Percentiles rank a stretch among this genome's conserved stretches.
Evolutionary conservation across 2,797 vertebrate species (phyloP).

Genomic region (Pseudopleuronectes americanus): DNA sequence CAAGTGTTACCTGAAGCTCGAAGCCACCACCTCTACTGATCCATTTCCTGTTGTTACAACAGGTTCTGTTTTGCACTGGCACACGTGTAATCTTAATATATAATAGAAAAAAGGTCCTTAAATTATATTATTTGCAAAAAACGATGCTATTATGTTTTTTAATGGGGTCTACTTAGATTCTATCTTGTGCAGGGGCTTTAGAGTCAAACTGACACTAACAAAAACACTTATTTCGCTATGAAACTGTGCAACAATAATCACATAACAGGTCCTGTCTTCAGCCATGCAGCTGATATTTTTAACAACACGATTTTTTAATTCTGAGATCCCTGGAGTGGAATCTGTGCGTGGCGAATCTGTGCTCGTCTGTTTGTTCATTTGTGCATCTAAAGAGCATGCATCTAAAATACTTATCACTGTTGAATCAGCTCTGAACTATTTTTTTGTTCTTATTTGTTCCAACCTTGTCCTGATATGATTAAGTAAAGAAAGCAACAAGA

Average conservation of each 20-base stretch:
- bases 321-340: slow-evolving; percentile 38
- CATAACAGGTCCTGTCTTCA: slow-evolving; percentile 65
- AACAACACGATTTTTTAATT: slow-evolving; percentile 13
- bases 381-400: slow-evolving; percentile 61
- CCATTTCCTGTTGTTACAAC: slow-evolving; percentile 20
- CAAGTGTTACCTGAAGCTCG: slow-evolving; percentile 32
- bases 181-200: slow-evolving; percentile 50
- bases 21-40: slow-evolving; percentile 33
- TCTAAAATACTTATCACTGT: slow-evolving; percentile 48
- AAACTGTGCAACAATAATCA: slow-evolving; percentile 69
- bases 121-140: slow-evolving; percentile 52
- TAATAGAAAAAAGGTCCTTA: slow-evolving; percentile 43
- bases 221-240: slow-evolving; percentile 43
- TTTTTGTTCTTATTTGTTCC: slow-evolving; percentile 43
- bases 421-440: slow-evolving; percentile 27
- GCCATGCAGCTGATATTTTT: slow-evolving; percentile 48
- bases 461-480: slow-evolving; percentile 26
- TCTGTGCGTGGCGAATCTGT: slow-evolving; percentile 56
- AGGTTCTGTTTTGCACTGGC: slow-evolving; percentile 32
- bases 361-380: slow-evolving; percentile 54
- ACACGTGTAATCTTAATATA: slow-evolving; percentile 43
- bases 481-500: slow-evolving; percentile 29
- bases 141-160: slow-evolving; percentile 31
- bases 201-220: slow-evolving; percentile 50
- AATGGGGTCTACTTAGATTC: slow-evolving; percentile 30